Conservation (phyloP, 2,797 vertebrate species). For the Sebastes oblongus region DNA sequence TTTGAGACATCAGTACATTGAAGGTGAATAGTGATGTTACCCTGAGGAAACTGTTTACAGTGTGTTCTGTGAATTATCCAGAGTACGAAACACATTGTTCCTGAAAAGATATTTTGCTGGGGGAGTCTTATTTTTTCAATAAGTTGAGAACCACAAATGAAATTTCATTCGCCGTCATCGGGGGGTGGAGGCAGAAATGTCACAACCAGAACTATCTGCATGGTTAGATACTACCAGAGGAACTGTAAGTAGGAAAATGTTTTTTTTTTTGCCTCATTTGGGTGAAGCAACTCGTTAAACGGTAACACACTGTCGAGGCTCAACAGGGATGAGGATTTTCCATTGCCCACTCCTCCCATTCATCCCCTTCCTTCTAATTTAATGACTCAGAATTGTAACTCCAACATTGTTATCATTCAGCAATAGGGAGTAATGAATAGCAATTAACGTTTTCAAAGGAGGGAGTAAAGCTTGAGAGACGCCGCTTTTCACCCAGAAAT, state of each 20-base stretch:
- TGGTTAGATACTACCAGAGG: background rate
- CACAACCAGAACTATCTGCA: background rate
- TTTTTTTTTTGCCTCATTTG: background rate
- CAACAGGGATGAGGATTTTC: conserved; percentile 36
- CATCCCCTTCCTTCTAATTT: conserved; percentile 69
- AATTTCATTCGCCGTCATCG: background rate
- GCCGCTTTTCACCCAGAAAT: conserved; percentile 71
- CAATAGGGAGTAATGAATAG: conserved; percentile 75
- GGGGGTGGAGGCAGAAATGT: background rate
- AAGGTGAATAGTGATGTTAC: background rate
- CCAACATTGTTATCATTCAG: conserved; percentile 77
- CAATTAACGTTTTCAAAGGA: conserved; percentile 75
- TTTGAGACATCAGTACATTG: background rate
- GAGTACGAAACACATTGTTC: background rate
- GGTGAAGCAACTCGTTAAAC: conserved; percentile 36
- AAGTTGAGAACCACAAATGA: background rate
- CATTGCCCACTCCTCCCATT: conserved; percentile 51
- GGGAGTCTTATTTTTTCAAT: background rate
- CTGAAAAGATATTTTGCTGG: background rate
- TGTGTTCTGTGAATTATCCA: background rate
- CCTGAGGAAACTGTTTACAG: background rate
- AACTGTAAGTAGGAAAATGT: background rate
- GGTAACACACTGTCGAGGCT: conserved; percentile 22
- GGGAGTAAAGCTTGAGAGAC: conserved; percentile 69
- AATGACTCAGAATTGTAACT: conserved; percentile 78